Evolutionary conservation across 2,888 invertebrate genomes (phyloP).

Genomic region (Sarcophaga carnaria): DNA sequence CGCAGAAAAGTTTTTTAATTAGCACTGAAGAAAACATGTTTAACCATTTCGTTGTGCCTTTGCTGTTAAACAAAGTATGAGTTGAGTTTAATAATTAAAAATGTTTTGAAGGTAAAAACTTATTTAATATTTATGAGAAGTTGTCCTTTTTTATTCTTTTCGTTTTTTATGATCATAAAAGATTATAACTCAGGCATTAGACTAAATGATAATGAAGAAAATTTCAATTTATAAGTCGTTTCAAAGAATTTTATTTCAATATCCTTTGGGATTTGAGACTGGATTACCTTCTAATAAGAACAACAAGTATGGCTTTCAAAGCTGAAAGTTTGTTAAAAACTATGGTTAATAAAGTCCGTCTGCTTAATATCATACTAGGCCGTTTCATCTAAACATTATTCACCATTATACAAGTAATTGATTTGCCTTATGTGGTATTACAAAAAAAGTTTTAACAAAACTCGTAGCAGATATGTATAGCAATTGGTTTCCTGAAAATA

Average conservation of each 20-base stretch:
- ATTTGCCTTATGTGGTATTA: no score
- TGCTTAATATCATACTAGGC: no score
- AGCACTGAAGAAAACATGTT: slow-evolving; percentile 39
- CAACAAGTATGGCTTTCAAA: no score
- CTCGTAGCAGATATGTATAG: no score
- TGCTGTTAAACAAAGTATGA: not conserved
- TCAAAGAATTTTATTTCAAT: not conserved
- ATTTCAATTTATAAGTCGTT: not conserved
- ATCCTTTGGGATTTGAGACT: not conserved
- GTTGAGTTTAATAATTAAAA: slow-evolving; percentile 35
- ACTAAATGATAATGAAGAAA: not conserved
- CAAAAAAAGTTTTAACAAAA: no score
- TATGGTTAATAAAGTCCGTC: no score
- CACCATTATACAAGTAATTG: no score
- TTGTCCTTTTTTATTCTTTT: slow-evolving; percentile 10
- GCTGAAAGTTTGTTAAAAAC: no score
- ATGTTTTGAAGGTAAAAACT: slow-evolving; percentile 40
- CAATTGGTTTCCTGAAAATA: no score
- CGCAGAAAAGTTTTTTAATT: slow-evolving; percentile 65
- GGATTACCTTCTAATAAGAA: no score
- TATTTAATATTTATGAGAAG: slow-evolving; percentile 51
- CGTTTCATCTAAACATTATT: no score
- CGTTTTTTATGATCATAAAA: slow-evolving; percentile 32
- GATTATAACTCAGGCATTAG: slow-evolving; percentile 15
- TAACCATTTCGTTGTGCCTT: not conserved